These are phyloP conservation scores for Cephus nigrinus DNA, from an alignment of 2,888 invertebrate species.

Conservation along the genomic window DNA sequence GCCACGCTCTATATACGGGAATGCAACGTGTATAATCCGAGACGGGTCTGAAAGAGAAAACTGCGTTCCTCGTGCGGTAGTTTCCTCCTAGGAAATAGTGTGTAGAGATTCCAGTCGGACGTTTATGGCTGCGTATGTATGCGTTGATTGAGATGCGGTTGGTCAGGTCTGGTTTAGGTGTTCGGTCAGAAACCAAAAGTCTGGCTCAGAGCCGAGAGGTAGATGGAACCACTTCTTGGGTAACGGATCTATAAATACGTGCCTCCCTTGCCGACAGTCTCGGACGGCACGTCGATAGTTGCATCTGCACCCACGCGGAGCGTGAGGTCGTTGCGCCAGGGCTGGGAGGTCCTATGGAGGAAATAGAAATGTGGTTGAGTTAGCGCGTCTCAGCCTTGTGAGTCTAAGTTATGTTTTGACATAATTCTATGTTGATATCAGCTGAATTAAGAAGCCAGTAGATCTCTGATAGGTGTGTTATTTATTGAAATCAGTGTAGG, in stretches of 20 bases:
- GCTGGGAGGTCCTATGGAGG: background rate
- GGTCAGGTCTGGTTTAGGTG: background rate
- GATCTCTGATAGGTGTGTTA: background rate
- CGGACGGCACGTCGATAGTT: background rate
- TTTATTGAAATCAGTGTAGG: background rate
- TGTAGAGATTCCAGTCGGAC: background rate
- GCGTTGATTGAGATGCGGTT: background rate
- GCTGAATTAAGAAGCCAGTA: background rate
- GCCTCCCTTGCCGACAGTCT: conserved; percentile 2
- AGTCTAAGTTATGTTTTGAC: background rate
- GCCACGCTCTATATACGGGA: background rate
- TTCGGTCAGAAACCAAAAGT: background rate
- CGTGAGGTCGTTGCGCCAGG: background rate
- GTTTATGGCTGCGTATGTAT: background rate
- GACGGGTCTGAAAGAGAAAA: background rate
- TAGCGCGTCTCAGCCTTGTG: background rate
- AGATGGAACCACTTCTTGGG: conserved; percentile 29
- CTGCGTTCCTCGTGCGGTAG: background rate
- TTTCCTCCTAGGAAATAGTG: background rate
- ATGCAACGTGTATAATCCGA: background rate
- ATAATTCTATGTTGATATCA: background rate
- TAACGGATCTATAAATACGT: background rate
- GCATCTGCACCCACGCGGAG: background rate
- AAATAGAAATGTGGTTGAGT: background rate
- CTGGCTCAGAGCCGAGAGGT: background rate